A percentile compares a stretch with the other conserved stretches of the same genome.
Evolutionary conservation across 2,888 invertebrate species (phyloP).

Genomic region (Sphaerophoria rueppellii): DNA sequence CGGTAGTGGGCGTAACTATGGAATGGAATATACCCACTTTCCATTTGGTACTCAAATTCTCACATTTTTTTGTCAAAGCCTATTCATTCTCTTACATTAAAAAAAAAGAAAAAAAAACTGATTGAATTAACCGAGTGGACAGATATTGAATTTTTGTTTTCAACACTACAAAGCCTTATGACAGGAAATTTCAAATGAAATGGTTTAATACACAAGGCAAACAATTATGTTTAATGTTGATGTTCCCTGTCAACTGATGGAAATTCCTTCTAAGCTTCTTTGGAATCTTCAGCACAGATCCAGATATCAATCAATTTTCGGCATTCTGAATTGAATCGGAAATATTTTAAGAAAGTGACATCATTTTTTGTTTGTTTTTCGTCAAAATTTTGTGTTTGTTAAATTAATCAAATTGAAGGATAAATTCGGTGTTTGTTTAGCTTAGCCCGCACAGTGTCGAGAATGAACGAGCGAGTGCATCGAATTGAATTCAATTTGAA

Average conservation of each 20-base stretch:
- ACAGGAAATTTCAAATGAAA: conserved; percentile 9
- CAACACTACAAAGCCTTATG: conserved; percentile 14
- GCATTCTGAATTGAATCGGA: conserved; percentile 60
- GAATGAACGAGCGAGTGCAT: conserved; percentile 21
- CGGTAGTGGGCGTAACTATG: conserved; percentile 26
- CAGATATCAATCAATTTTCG: conserved; percentile 67
- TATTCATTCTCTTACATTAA: conserved; percentile 36
- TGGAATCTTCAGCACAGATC: conserved; percentile 6
- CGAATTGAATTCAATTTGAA: conserved; percentile 9
- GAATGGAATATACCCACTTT: conserved; percentile 38
- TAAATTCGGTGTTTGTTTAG: conserved; percentile 35
- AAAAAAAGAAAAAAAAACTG: conserved; percentile 54
- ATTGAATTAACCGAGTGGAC: conserved; percentile 49
- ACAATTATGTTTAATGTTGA: conserved; percentile 3
- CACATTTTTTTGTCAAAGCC: conserved; percentile 17
- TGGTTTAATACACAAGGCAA: conserved; percentile 3
- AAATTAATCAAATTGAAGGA: conserved; percentile 36
- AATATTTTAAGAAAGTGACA: conserved; percentile 66
- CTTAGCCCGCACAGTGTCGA: background rate
- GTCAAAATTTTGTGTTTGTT: background rate
- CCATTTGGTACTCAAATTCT: conserved; percentile 15
- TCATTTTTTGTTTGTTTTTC: conserved; percentile 27
- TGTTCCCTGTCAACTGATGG: conserved; percentile 21
- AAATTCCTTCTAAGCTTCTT: conserved; percentile 25
- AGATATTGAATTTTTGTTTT: conserved; percentile 36